These are phyloP conservation scores for Linepithema humile DNA, from an alignment of 1,140 invertebrate genomes.

Conservation along the genomic window DNA sequence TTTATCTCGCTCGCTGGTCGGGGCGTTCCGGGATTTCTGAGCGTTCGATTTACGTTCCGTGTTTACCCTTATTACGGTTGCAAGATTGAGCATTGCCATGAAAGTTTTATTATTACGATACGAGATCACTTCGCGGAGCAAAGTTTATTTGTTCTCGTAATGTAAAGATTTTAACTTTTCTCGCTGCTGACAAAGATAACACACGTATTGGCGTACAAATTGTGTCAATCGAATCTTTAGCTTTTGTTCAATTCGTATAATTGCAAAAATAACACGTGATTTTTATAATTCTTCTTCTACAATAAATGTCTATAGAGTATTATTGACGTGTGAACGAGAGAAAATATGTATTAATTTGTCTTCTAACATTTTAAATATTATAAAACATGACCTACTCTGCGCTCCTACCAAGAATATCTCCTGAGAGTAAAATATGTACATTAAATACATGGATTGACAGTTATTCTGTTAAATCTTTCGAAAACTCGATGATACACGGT, in stretches of 20 bases:
- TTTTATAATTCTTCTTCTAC: neutral
- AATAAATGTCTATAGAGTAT: neutral
- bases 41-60: conserved; percentile 34
- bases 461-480: conserved; percentile 19
- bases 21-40: neutral
- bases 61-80: conserved; percentile 42
- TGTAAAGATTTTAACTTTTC: conserved; percentile 10
- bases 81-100: conserved; percentile 25
- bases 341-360: neutral
- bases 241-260: neutral
- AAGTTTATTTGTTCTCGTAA: neutral
- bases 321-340: neutral
- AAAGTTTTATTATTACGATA: conserved; percentile 43
- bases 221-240: neutral
- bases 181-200: neutral
- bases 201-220: neutral
- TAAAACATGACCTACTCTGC: neutral
- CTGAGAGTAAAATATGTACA: neutral
- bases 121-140: neutral
- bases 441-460: neutral
- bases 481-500: neutral
- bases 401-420: neutral
- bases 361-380: neutral
- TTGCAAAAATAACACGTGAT: neutral
- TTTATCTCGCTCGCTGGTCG: conserved; percentile 2